Percentiles rank a stretch among this genome's conserved stretches.
These are phyloP conservation scores for Acholoe squamosa DNA, from an alignment of 2,888 invertebrate genomes.

Conservation along the genomic window DNA sequence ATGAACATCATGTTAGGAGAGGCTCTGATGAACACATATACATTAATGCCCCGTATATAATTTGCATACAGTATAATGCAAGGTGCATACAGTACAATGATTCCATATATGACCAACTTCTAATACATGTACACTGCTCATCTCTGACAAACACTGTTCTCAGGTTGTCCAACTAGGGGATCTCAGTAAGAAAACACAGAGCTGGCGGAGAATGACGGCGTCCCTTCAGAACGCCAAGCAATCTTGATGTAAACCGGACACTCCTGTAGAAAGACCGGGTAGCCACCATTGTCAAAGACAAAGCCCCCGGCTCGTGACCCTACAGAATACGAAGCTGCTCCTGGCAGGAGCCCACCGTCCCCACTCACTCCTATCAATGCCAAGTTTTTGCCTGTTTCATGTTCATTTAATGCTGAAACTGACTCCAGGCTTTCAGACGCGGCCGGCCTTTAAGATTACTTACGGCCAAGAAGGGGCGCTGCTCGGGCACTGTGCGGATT, in stretches of 20 bases:
- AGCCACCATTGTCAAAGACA: constrained; percentile 49
- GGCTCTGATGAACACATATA: no score
- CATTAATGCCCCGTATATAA: no score
- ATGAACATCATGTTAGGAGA: no score
- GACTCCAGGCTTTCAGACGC: neutral
- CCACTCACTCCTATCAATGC: constrained; percentile 38
- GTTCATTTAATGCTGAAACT: constrained; percentile 59
- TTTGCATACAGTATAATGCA: no score
- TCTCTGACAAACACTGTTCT: no score
- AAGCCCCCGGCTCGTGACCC: neutral
- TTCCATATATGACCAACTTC: no score
- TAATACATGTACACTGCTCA: no score
- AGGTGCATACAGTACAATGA: no score
- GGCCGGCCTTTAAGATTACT: constrained; percentile 31
- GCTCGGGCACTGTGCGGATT: neutral
- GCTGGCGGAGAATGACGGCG: neutral
- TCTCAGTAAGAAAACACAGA: neutral
- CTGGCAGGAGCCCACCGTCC: neutral
- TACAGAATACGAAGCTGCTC: neutral
- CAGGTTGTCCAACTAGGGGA: neutral
- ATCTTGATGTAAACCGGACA: constrained; percentile 25
- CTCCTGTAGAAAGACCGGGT: neutral
- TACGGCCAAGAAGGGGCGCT: neutral
- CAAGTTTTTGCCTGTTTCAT: constrained; percentile 58
- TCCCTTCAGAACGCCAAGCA: neutral